phyloP scores from a whole-genome alignment of 2,797 vertebrate species.

The Sebastes variabilis region DNA sequence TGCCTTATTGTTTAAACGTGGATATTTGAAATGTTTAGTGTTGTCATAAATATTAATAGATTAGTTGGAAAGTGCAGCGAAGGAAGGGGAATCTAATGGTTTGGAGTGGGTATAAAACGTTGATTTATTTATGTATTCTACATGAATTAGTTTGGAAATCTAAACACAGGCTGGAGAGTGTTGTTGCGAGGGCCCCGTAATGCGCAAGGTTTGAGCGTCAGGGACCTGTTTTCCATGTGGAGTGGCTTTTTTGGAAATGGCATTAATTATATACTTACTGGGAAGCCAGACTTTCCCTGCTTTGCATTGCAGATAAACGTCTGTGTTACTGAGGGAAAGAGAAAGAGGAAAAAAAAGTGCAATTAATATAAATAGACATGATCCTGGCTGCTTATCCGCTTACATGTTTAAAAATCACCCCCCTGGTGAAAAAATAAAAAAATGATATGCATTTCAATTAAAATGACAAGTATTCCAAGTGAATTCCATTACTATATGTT shows the following conservation, averaged over 20 bases:
- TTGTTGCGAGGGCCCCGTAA: conserved; percentile 77
- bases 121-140: conserved; percentile 89
- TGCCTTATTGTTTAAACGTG: conserved; percentile 82
- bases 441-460: conserved; percentile 67
- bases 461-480: conserved; percentile 61
- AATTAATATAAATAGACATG: conserved; percentile 82
- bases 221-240: conserved; percentile 83
- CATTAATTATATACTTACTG: conserved; percentile 87
- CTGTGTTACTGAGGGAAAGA: conserved; percentile 63
- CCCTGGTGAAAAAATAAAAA: conserved; percentile 17
- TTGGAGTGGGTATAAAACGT: conserved; percentile 82
- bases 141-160: conserved; percentile 87
- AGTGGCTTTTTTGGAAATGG: conserved; percentile 87
- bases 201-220: conserved; percentile 75
- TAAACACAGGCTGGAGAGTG: conserved; percentile 83
- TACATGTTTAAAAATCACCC: conserved; percentile 60
- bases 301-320: conserved; percentile 87
- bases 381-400: conserved; percentile 67
- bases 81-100: conserved; percentile 81
- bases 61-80: conserved; percentile 81
- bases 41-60: conserved; percentile 88
- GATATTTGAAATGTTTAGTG: conserved; percentile 84
- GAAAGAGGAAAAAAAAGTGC: conserved; percentile 39
- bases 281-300: conserved; percentile 77
- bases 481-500: conserved; percentile 62